Conservation (phyloP, 2,797 vertebrate genomes). For the Anguilla anguilla region DNA sequence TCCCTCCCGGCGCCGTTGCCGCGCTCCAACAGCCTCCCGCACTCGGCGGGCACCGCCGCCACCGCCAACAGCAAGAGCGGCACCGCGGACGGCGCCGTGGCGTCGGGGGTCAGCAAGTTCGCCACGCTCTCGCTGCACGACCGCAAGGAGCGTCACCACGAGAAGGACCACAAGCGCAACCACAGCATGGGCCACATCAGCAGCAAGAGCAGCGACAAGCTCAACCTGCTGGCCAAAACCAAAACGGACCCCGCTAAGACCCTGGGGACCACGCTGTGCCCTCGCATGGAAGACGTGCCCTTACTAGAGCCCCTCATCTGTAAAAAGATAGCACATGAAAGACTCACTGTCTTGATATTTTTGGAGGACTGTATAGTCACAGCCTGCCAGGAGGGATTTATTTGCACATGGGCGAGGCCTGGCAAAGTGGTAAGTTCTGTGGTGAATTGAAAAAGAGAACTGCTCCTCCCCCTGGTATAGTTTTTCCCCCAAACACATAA, state of each 20-base stretch:
- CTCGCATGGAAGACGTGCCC: conserved; percentile 95
- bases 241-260: conserved; percentile 95
- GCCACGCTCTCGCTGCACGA: conserved; percentile 95
- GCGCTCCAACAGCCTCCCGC: conserved; percentile 13
- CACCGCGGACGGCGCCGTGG: conserved; percentile 85
- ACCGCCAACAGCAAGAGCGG: conserved; percentile 86
- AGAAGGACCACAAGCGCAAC: conserved; percentile 98
- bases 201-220: conserved; percentile 98
- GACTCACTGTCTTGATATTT: conserved; percentile 98
- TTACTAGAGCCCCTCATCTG: conserved; percentile 97
- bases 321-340: conserved; percentile 99
- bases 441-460: conserved; percentile 14
- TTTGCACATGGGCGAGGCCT: conserved; percentile 99
- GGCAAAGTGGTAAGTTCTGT: conserved; percentile 97
- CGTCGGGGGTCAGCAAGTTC: conserved; percentile 92
- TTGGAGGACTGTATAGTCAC: conserved; percentile 99
- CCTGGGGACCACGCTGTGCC: conserved; percentile 91
- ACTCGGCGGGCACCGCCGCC: conserved; percentile 70
- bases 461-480: neutral
- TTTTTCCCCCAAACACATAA: neutral
- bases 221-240: conserved; percentile 92
- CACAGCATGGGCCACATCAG: conserved; percentile 98
- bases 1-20: conserved; percentile 66
- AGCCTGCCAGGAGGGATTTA: conserved; percentile 99
- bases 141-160: conserved; percentile 91